Evolutionary conservation across 2,113 vertebrate species (phyloP).

Genomic region (Ophiodon elongatus): DNA sequence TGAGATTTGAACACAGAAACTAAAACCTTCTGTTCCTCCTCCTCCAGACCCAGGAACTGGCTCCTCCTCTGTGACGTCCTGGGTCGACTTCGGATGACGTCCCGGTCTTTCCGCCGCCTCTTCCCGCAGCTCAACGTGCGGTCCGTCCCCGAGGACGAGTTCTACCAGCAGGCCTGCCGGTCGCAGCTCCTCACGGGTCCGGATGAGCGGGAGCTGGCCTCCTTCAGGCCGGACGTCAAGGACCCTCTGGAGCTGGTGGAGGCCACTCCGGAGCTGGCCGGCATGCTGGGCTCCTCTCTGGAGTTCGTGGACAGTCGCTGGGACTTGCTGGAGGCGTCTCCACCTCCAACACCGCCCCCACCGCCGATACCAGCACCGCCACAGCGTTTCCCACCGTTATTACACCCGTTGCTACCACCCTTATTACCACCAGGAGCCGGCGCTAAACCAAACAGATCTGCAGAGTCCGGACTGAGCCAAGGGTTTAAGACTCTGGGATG

Average conservation of each 20-base stretch:
- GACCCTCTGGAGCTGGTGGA: constrained; percentile 69
- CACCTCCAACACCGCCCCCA: constrained; percentile 27
- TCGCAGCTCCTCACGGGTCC: constrained; percentile 66
- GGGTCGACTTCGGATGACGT: constrained; percentile 67
- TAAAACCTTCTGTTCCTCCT: neutral
- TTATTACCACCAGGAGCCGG: neutral
- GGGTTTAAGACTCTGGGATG: neutral
- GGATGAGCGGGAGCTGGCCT: constrained; percentile 58
- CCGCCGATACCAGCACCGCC: neutral
- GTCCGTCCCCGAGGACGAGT: constrained; percentile 54
- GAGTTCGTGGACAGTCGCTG: constrained; percentile 65
- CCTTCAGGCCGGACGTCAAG: constrained; percentile 45
- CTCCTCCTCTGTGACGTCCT: constrained; percentile 68
- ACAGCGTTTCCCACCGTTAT: neutral
- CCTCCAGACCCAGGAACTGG: constrained; percentile 70
- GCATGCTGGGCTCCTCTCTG: constrained; percentile 67
- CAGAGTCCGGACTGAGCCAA: neutral
- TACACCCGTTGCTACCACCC: too few species aligned
- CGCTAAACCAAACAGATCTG: neutral
- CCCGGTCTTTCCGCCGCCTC: constrained; percentile 65
- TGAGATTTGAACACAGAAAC: too few species aligned
- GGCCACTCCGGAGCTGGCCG: constrained; percentile 63
- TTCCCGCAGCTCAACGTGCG: constrained; percentile 69
- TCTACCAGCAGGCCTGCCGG: constrained; percentile 60
- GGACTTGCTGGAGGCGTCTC: constrained; percentile 28